A percentile compares a stretch with the other conserved stretches of the same genome.
phyloP scores from a whole-genome alignment of 2,797 vertebrate genomes.

The Adrianichthys oophorus region DNA sequence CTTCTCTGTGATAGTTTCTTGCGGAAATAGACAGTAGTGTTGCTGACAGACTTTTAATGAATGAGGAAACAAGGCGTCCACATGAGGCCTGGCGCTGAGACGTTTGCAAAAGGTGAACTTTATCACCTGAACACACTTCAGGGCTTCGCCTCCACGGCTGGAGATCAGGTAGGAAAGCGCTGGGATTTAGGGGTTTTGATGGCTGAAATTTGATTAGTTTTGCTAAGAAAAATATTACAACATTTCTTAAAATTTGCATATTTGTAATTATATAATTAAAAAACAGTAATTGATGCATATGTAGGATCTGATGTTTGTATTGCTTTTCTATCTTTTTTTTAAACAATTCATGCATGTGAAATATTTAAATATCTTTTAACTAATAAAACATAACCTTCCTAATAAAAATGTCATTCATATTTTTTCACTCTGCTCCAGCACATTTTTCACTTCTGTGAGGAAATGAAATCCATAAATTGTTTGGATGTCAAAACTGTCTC shows the following conservation, averaged over 20 bases:
- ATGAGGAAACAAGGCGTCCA: slow-evolving; percentile 31
- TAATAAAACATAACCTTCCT: no score
- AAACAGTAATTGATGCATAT: background rate
- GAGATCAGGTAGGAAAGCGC: slow-evolving; percentile 50
- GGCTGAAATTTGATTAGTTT: background rate
- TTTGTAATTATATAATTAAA: no score
- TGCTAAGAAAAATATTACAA: background rate
- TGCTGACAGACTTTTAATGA: slow-evolving; percentile 33
- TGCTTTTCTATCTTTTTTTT: background rate
- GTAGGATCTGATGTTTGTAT: background rate
- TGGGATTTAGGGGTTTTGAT: background rate
- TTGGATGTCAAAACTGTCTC: no score
- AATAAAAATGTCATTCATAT: no score
- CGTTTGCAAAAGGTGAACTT: slow-evolving; percentile 41
- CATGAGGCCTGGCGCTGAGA: slow-evolving; percentile 33
- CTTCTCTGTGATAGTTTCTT: slow-evolving; percentile 13
- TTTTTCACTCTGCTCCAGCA: no score
- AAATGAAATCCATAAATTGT: no score
- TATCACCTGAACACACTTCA: slow-evolving; percentile 33
- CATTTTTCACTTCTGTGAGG: no score
- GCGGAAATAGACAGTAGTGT: slow-evolving; percentile 26
- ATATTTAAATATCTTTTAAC: background rate
- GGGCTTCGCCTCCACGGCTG: slow-evolving; percentile 35
- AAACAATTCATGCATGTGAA: background rate
- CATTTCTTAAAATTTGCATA: no score